Evolutionary conservation across 2,113 vertebrate genomes (phyloP).

Genomic region (Cebidichthys violaceus): DNA sequence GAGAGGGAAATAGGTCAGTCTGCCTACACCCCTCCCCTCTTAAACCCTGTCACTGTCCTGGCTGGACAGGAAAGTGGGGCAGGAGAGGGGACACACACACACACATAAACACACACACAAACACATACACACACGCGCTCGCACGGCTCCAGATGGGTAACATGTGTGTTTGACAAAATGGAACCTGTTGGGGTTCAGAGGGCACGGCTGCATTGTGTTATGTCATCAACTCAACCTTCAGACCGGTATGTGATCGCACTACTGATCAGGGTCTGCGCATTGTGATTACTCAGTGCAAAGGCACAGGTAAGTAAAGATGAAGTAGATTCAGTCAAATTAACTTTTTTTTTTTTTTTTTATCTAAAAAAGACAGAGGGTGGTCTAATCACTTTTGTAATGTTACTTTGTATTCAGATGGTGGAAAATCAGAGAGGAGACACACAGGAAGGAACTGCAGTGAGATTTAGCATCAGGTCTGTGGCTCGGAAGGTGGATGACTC

Average conservation of each 20-base stretch:
- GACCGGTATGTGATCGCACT: constrained; percentile 46
- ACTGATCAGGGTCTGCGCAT: constrained; percentile 48
- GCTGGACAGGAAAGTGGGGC: constrained; percentile 78
- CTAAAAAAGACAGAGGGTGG: background rate
- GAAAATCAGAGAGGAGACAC: background rate
- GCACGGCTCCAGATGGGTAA: constrained; percentile 71
- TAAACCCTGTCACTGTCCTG: constrained; percentile 66
- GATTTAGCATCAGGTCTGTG: constrained; percentile 12
- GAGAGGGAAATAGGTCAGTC: constrained; percentile 80
- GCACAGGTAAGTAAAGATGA: background rate
- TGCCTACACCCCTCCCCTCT: constrained; percentile 71
- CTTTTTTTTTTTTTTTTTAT: background rate
- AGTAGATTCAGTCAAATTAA: background rate
- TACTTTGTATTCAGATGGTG: background rate
- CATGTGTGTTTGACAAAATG: constrained; percentile 70
- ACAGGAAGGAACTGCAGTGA: constrained; percentile 2
- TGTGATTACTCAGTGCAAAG: background rate
- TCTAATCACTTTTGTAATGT: background rate
- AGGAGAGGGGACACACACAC: constrained; percentile 55
- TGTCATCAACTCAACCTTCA: constrained; percentile 73
- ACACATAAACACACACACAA: constrained; percentile 27
- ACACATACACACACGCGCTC: constrained; percentile 25
- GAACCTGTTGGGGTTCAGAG: constrained; percentile 78
- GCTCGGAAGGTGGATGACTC: constrained; percentile 3
- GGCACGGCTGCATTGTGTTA: constrained; percentile 65